phyloP scores from a whole-genome alignment of 1,140 invertebrate genomes.

The Teleogryllus occipitalis region DNA sequence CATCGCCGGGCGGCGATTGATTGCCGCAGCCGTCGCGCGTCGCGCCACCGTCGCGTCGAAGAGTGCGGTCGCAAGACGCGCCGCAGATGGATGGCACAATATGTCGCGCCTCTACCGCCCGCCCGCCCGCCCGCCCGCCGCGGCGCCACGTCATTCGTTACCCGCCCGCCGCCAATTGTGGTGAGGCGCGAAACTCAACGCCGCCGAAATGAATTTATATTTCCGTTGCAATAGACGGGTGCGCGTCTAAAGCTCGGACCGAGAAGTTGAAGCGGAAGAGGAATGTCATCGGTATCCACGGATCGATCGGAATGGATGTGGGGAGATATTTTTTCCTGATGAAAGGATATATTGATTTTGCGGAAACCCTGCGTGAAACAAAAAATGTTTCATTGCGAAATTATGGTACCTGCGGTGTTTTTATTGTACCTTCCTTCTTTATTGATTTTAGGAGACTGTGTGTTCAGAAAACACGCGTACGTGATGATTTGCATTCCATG shows the following conservation, averaged over 20 bases:
- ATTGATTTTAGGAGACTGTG: too few species aligned
- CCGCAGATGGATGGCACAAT: background rate
- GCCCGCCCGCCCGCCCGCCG: too few species aligned
- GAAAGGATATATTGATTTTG: background rate
- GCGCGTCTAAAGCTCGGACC: background rate
- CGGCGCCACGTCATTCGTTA: background rate
- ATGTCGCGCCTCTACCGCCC: background rate
- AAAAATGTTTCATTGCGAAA: too few species aligned
- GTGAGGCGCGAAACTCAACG: too few species aligned
- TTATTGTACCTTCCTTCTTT: too few species aligned
- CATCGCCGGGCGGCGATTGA: background rate
- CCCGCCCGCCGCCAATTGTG: too few species aligned
- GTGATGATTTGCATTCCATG: too few species aligned
- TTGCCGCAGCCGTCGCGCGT: background rate
- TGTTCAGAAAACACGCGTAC: too few species aligned
- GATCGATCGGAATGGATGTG: background rate
- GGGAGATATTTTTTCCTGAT: background rate
- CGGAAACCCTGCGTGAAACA: too few species aligned
- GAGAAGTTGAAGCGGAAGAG: background rate
- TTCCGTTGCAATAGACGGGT: background rate
- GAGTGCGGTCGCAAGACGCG: background rate
- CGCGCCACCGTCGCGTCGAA: background rate
- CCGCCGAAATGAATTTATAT: background rate
- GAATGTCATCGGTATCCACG: background rate
- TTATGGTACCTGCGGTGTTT: too few species aligned